Conservation (phyloP, 1,140 invertebrate species). For the Oreohelix idahoensis region DNA sequence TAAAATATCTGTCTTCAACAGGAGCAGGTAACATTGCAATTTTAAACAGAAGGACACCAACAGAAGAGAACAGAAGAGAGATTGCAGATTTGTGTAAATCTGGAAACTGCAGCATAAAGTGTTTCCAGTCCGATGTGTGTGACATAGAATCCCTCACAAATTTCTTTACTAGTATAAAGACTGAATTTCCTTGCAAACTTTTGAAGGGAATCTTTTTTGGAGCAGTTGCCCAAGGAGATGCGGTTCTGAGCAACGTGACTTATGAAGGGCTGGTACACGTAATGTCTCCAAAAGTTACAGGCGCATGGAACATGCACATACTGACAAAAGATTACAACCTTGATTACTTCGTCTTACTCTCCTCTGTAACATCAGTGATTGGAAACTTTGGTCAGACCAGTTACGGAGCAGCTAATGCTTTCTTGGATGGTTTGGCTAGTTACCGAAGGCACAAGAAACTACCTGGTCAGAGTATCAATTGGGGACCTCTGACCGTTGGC, state of each 20-base stretch:
- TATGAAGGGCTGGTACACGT: slow-evolving; percentile 46
- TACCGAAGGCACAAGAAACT: slow-evolving; percentile 45
- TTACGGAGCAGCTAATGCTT: slow-evolving; percentile 56
- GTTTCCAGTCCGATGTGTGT: slow-evolving; percentile 47
- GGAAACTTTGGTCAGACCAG: slow-evolving; percentile 56
- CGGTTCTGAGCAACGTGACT: slow-evolving; percentile 47
- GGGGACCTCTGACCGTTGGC: slow-evolving; percentile 51
- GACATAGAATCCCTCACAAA: slow-evolving; percentile 28
- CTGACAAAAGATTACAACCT: slow-evolving; percentile 44
- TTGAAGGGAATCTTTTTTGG: slow-evolving; percentile 60
- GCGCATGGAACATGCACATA: slow-evolving; percentile 60
- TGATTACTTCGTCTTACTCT: slow-evolving; percentile 59
- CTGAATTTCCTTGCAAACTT: slow-evolving; percentile 17
- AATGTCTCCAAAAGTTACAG: slow-evolving; percentile 55
- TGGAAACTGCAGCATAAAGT: slow-evolving; percentile 40
- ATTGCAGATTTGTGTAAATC: slow-evolving; percentile 40
- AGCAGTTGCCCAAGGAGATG: slow-evolving; percentile 53
- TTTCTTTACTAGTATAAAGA: slow-evolving; percentile 34
- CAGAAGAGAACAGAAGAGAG: slow-evolving; percentile 29
- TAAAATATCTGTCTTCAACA: slow-evolving; percentile 47
- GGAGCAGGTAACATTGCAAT: slow-evolving; percentile 55
- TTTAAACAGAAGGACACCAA: slow-evolving; percentile 48
- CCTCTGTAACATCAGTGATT: slow-evolving; percentile 51
- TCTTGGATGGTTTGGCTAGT: slow-evolving; percentile 55
- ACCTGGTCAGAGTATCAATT: slow-evolving; percentile 55